Evolutionary conservation across 1,140 invertebrate species (phyloP), one percentile per base, ranked within the genome.

Genomic region (Andricus grossulariae): DNA sequence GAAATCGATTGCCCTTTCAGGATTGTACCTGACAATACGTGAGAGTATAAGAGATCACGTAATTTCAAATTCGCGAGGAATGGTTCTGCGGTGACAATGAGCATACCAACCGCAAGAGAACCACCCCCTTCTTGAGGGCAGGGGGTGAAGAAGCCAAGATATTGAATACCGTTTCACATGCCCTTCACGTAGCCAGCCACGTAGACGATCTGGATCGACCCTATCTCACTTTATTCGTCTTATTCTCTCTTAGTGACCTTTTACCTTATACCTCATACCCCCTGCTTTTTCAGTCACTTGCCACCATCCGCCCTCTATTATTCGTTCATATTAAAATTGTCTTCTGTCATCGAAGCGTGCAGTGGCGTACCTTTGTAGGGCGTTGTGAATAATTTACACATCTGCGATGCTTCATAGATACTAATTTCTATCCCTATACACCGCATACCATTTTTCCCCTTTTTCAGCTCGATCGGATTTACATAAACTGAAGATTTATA

Each of bases 121-220:
- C 75, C 74, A 83, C 80, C 74, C 80, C 81, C 74, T 72, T 71
- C 70, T 51, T 79, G 73, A 21, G 50, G 71, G n/a, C 74, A 25
- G 76, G 50, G 76, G 74, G 71, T 25, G 39, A 71, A 71, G 80
- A 78, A 80, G 55, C 78, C 80, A 86, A 85, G 87, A 88, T 89
- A 89, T 89, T 88, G 88, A 89, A 89, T 88, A 88, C 85, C 87
- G 88, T 88, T 89, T 89, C 87, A 89, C 85, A 89, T 89, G 88
- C 88, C 81, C 86, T 76, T 85, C 88, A 89, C 88, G 88, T 89
- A 88, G 87, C 85, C 81, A 85, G 83, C 83, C 76, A 82, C 78
- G 79, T 72, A 77, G 75, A 55, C 73, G 66, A 78, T 77, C 72
- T 77, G 51, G 71, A 74, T 72, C 76, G 74, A 60, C 78, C 79